These are phyloP conservation scores for Rousettus leschenaultii DNA, from an alignment of 2,113 vertebrate genomes.

Conservation along the genomic window DNA sequence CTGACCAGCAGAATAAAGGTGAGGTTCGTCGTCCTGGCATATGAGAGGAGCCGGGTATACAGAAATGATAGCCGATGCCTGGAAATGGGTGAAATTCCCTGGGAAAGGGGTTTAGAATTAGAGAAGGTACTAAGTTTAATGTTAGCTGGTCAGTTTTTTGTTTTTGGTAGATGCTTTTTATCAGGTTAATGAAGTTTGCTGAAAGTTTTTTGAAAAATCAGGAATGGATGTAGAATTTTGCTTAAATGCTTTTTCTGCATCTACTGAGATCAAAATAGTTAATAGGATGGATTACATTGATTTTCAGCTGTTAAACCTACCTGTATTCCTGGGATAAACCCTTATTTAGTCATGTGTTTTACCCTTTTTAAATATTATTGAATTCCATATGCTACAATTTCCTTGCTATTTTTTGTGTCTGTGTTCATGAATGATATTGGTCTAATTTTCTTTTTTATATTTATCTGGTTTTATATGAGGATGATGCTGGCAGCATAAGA, in stretches of 20 bases:
- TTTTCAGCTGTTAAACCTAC: not conserved
- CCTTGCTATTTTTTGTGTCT: not conserved
- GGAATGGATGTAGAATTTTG: not conserved
- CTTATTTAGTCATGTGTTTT: not conserved
- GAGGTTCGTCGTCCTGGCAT: not conserved
- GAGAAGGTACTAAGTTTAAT: not conserved
- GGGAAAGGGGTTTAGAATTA: not conserved
- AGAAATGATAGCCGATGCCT: not conserved
- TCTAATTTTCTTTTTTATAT: not conserved
- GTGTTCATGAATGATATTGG: not conserved
- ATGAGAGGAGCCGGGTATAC: not conserved
- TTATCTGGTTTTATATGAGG: slow-evolving; percentile 5
- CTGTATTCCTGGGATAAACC: not conserved
- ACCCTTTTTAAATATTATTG: not conserved
- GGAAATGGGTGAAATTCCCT: not conserved
- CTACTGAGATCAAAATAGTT: not conserved
- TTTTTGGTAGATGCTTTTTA: not conserved
- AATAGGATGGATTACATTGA: not conserved
- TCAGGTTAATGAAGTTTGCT: not conserved
- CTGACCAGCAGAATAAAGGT: not conserved
- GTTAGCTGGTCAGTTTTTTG: not conserved
- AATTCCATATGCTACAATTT: not conserved
- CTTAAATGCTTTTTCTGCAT: slow-evolving; percentile 7
- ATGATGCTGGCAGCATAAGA: not conserved
- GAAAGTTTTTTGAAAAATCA: not conserved